These are phyloP conservation scores for Orthonevra nobilis DNA, from an alignment of 2,888 invertebrate species.

Conservation along the genomic window DNA sequence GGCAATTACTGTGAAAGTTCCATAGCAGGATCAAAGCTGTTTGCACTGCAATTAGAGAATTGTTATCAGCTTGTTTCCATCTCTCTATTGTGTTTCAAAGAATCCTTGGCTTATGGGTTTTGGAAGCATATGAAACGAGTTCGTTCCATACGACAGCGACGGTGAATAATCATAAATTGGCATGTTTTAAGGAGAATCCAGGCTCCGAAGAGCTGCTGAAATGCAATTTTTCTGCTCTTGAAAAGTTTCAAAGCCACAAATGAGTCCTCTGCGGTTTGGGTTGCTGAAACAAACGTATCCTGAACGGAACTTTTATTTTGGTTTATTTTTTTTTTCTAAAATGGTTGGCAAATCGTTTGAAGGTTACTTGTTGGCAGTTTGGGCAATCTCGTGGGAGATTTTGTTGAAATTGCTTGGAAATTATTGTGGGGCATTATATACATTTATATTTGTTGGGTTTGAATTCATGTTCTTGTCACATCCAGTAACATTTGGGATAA, in stretches of 20 bases:
- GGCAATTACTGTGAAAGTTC: conserved; percentile 24
- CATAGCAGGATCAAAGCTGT: conserved; percentile 20
- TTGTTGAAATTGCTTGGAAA: conserved; percentile 2
- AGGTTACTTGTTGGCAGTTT: neutral
- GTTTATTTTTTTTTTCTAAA: conserved; percentile 30
- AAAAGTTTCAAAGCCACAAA: conserved; percentile 44
- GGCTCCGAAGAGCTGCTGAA: conserved; percentile 8
- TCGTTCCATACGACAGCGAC: too few species aligned
- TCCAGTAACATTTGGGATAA: too few species aligned
- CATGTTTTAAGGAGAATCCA: conserved; percentile 27
- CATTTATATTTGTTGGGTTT: too few species aligned
- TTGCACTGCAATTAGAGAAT: conserved; percentile 36
- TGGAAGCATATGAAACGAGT: conserved; percentile 4
- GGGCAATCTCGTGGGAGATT: conserved; percentile 24
- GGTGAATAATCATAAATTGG: conserved; percentile 49
- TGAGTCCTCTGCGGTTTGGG: conserved; percentile 52
- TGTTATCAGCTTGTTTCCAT: conserved; percentile 18
- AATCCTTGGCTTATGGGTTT: conserved; percentile 9
- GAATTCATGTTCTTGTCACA: too few species aligned
- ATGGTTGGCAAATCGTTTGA: conserved; percentile 33
- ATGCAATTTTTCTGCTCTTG: conserved; percentile 47
- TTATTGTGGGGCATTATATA: too few species aligned
- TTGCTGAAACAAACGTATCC: conserved; percentile 17
- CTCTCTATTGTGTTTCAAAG: conserved; percentile 1
- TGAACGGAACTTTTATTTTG: conserved; percentile 15